These are phyloP conservation scores for Eumacrocentrus americanus DNA, from an alignment of 2,888 invertebrate genomes.

Conservation along the genomic window DNA sequence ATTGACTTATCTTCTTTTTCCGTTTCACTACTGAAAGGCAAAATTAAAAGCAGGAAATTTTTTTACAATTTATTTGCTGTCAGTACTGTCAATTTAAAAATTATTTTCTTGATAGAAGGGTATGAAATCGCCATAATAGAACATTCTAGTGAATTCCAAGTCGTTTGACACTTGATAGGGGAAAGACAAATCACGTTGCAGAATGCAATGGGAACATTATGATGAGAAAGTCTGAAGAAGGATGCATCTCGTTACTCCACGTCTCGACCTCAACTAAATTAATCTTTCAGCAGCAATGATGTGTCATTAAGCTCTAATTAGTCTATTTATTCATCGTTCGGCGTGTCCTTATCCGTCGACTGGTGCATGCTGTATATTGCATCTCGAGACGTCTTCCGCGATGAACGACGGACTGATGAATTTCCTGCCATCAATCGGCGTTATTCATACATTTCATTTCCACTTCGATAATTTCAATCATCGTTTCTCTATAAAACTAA, in stretches of 20 bases:
- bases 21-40: too few species aligned
- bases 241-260: conserved; percentile 7
- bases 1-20: too few species aligned
- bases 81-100: neutral
- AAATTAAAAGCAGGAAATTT: too few species aligned
- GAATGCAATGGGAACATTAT: neutral
- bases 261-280: conserved; percentile 1
- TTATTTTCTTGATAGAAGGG: too few species aligned
- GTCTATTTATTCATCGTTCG: conserved; percentile 7
- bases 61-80: neutral
- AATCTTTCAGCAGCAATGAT: conserved; percentile 4
- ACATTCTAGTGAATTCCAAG: neutral
- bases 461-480: neutral
- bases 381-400: conserved; percentile 3
- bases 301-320: conserved; percentile 6
- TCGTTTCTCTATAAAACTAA: neutral
- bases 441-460: neutral
- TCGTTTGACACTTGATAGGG: too few species aligned
- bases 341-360: neutral
- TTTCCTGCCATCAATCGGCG: neutral
- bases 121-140: neutral
- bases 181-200: too few species aligned
- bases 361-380: too few species aligned
- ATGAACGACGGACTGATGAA: too few species aligned
- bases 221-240: neutral